phyloP scores from a whole-genome alignment of 1,140 invertebrate genomes.

The Scaptomyza graminum region DNA sequence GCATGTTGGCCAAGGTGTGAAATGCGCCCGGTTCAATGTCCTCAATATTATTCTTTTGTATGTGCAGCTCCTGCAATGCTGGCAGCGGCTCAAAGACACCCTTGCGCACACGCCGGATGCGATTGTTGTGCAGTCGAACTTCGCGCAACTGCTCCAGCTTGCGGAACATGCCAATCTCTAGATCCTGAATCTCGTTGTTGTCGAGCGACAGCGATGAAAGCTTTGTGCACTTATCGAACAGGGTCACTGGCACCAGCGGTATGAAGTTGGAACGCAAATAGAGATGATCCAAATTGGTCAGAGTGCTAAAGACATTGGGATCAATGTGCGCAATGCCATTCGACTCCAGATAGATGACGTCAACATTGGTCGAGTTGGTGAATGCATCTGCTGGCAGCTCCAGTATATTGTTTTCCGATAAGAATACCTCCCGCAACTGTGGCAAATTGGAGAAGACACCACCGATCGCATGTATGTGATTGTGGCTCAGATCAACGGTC shows the following conservation, averaged over 20 bases:
- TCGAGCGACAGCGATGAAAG: slow-evolving; percentile 94
- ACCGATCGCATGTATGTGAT: slow-evolving; percentile 93
- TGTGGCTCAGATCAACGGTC: slow-evolving; percentile 93
- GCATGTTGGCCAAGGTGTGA: slow-evolving; percentile 91
- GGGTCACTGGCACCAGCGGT: slow-evolving; percentile 88
- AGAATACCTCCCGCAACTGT: slow-evolving; percentile 91
- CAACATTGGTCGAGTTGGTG: slow-evolving; percentile 89
- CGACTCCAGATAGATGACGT: slow-evolving; percentile 93
- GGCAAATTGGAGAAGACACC: slow-evolving; percentile 92
- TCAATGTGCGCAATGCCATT: slow-evolving; percentile 93
- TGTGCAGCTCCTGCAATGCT: slow-evolving; percentile 91
- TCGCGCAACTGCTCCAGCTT: slow-evolving; percentile 90
- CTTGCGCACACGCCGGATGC: slow-evolving; percentile 88
- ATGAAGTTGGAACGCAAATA: slow-evolving; percentile 95
- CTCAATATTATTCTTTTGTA: slow-evolving; percentile 93
- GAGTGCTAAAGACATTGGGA: slow-evolving; percentile 88
- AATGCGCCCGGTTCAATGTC: slow-evolving; percentile 93
- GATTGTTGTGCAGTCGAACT: slow-evolving; percentile 94
- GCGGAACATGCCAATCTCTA: slow-evolving; percentile 92
- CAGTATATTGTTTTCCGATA: slow-evolving; percentile 95
- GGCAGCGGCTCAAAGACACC: slow-evolving; percentile 93
- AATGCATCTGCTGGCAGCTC: slow-evolving; percentile 93
- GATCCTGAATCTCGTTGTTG: slow-evolving; percentile 93
- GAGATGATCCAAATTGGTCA: slow-evolving; percentile 91
- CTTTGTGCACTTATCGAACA: slow-evolving; percentile 90